These are phyloP conservation scores for roundworm (Caenorhabditis elegans) DNA, from an alignment of 1,140 invertebrate genomes.

Conservation along the genomic window WBcel235 BX284605.5:3728001-3728500, in stretches of 20 bases:
- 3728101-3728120: neutral
- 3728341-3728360: no score
- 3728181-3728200: slow-evolving; percentile 11
- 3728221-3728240: neutral
- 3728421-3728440: no score
- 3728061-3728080: neutral
- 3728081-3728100: neutral
- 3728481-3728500: no score
- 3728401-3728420: no score
- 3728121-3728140: neutral
- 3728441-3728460: no score
- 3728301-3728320: no score
- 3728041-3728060: slow-evolving; percentile 1
- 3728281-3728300: no score
- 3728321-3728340: no score
- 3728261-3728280: no score
- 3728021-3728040: slow-evolving; percentile 37
- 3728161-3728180: neutral
- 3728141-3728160: neutral
- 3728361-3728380: no score
- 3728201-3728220: neutral
- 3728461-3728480: no score
- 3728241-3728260: neutral
- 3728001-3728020: slow-evolving; percentile 19
- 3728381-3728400: no score